Conservation (phyloP, 2,113 vertebrate genomes). For the Podarcis muralis region DNA sequence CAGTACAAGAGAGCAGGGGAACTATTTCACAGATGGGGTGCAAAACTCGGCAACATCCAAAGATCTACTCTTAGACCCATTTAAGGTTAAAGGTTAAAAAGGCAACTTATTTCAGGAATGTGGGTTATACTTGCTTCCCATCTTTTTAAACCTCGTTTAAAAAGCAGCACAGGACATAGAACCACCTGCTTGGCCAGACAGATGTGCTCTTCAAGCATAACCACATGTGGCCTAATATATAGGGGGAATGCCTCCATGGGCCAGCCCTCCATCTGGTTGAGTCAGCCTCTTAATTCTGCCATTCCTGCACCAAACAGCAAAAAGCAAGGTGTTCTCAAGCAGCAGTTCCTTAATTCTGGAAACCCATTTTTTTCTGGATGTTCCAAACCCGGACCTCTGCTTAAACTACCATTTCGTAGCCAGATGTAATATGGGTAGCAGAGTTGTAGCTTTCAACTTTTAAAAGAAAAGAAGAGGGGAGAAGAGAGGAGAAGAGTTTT, state of each 20-base stretch:
- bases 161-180: background rate
- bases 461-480: background rate
- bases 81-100: background rate
- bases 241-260: background rate
- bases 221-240: background rate
- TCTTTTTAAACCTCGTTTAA: background rate
- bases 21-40: too few species aligned
- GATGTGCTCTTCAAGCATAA: background rate
- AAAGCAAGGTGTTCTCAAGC: background rate
- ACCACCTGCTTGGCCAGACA: background rate
- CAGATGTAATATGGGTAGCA: background rate
- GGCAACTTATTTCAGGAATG: background rate
- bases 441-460: background rate
- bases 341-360: background rate
- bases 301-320: background rate
- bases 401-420: background rate
- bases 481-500: background rate
- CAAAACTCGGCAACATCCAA: background rate
- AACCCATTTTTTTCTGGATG: background rate
- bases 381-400: background rate
- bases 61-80: background rate
- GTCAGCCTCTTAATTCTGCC: background rate
- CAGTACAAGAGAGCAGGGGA: background rate
- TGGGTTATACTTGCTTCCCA: background rate
- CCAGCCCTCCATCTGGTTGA: too few species aligned